Conservation (phyloP, 2,113 vertebrate species). For the Triplophysa rosa region DNA sequence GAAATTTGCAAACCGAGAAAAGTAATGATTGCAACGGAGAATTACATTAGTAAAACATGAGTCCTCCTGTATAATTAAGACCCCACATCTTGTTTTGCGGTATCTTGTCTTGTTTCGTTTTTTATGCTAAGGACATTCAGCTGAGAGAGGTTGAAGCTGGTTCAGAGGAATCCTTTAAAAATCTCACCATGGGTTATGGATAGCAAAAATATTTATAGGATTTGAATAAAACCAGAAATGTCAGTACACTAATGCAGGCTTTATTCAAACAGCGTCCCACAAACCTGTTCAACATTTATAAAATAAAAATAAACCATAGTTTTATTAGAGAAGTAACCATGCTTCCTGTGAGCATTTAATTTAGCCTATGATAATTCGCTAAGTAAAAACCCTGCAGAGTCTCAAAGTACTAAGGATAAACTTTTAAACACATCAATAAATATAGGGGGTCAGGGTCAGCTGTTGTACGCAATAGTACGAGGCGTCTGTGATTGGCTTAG, state of each 20-base stretch:
- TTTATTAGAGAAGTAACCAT: no score
- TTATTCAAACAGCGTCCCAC: no score
- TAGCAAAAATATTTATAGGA: slow-evolving; percentile 44
- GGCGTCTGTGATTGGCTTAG: no score
- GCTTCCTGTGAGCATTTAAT: no score
- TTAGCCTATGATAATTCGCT: no score
- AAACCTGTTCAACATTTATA: no score
- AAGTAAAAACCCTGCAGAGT: no score
- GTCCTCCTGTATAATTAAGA: slow-evolving; percentile 48
- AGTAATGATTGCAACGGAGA: slow-evolving; percentile 39
- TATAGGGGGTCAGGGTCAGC: no score
- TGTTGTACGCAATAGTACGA: no score
- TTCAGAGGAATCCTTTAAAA: slow-evolving; percentile 43
- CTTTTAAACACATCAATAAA: no score
- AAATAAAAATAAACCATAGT: no score
- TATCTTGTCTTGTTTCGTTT: slow-evolving; percentile 33
- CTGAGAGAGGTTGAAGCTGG: slow-evolving; percentile 15
- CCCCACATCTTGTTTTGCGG: slow-evolving; percentile 44
- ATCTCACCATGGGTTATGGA: slow-evolving; percentile 32
- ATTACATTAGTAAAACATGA: slow-evolving; percentile 56
- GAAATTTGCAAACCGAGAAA: slow-evolving; percentile 13
- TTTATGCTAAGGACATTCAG: slow-evolving; percentile 43
- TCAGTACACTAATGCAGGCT: background rate
- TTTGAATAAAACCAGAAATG: slow-evolving; percentile 30
- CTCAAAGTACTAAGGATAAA: no score